Conservation (phyloP, 2,888 invertebrate species). For the Plagiodera versicolora region DNA sequence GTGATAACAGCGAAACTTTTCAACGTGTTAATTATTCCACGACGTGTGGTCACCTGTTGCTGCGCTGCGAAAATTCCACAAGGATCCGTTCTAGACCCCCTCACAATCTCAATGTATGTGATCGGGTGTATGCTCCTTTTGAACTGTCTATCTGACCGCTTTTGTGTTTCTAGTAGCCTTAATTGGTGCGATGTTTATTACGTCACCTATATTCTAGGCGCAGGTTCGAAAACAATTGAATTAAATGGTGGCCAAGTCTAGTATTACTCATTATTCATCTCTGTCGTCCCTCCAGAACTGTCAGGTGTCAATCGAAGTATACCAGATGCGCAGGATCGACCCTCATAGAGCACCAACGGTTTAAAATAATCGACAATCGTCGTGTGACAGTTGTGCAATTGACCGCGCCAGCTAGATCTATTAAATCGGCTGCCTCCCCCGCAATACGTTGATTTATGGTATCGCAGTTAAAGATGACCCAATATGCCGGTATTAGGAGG, state of each 20-base stretch:
- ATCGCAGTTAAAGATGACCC: conserved; percentile 32
- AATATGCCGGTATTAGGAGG: conserved; percentile 31
- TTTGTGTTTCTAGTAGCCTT: no score
- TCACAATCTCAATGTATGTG: background rate
- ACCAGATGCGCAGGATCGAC: conserved; percentile 26
- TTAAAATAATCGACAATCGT: conserved; percentile 34
- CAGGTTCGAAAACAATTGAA: background rate
- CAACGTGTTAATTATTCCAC: background rate
- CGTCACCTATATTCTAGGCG: no score
- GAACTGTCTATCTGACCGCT: no score
- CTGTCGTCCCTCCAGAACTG: background rate
- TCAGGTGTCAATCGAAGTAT: conserved; percentile 24
- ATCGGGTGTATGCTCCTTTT: no score
- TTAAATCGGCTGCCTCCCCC: conserved; percentile 43
- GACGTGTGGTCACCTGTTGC: background rate
- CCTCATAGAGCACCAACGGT: conserved; percentile 26
- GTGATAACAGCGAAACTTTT: conserved; percentile 5
- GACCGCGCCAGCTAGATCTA: conserved; percentile 38
- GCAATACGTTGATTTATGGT: conserved; percentile 43
- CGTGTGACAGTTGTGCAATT: conserved; percentile 44
- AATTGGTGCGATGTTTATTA: no score
- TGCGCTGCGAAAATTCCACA: background rate
- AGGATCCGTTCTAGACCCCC: no score
- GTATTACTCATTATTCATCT: background rate
- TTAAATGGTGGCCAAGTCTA: background rate